Evolutionary conservation across 2,888 invertebrate genomes (phyloP).

Genomic region (Flexamia atlantica): DNA sequence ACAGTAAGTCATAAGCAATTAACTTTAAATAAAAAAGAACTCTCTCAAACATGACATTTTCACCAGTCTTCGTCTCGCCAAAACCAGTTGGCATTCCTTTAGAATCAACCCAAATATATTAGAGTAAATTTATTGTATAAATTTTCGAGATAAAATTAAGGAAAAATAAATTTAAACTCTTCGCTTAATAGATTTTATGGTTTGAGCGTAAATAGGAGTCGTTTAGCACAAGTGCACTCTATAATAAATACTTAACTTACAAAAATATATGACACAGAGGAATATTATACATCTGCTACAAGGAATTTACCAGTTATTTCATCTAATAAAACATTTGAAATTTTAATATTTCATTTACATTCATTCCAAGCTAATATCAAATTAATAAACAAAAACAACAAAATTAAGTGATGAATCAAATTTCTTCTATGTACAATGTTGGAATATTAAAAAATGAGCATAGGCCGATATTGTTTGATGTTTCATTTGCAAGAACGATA

Average conservation of each 20-base stretch:
- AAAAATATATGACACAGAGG: conserved; percentile 23
- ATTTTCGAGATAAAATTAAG: background rate
- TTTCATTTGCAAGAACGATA: too few species aligned
- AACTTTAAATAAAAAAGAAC: background rate
- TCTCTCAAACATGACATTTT: background rate
- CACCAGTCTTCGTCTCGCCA: background rate
- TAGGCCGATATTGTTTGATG: too few species aligned
- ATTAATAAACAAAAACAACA: background rate
- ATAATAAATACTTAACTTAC: conserved; percentile 9
- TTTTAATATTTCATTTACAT: background rate
- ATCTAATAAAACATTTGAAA: background rate
- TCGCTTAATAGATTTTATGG: background rate
- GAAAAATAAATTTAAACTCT: background rate
- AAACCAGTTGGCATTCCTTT: background rate
- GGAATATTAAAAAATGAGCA: too few species aligned
- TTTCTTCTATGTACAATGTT: too few species aligned
- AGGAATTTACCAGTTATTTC: background rate
- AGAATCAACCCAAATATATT: background rate
- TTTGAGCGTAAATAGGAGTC: background rate
- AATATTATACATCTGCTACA: background rate
- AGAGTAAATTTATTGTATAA: background rate
- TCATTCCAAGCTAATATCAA: background rate
- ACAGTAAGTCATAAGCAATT: background rate
- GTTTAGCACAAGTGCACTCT: background rate
- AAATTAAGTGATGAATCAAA: too few species aligned